These are phyloP conservation scores for Archocentrus centrarchus DNA, from an alignment of 2,113 vertebrate species.

Conservation along the genomic window DNA sequence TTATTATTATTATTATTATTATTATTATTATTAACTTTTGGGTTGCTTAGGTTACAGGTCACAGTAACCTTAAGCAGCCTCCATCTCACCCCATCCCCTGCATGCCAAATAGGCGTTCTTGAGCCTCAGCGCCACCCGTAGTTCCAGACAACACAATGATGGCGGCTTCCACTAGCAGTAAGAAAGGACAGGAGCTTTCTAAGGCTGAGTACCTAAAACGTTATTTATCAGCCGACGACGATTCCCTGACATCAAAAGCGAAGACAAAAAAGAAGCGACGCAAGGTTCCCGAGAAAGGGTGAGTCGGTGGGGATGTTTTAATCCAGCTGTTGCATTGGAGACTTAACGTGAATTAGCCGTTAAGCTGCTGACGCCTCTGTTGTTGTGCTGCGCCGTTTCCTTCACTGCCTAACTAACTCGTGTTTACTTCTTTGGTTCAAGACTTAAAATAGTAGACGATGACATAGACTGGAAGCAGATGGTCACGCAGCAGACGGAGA, in stretches of 20 bases:
- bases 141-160: slow-evolving; percentile 62
- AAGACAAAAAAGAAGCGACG: slow-evolving; percentile 78
- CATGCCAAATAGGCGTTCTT: neutral
- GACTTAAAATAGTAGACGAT: slow-evolving; percentile 96
- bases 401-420: neutral
- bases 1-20: too few species aligned
- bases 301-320: slow-evolving; percentile 1
- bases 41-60: too few species aligned
- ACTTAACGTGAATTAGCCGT: neutral
- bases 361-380: neutral
- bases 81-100: neutral
- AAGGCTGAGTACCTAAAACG: slow-evolving; percentile 84
- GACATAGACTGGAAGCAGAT: slow-evolving; percentile 90
- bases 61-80: neutral
- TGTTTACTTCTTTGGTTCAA: slow-evolving; percentile 53
- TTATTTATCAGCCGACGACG: slow-evolving; percentile 75
- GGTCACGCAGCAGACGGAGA: slow-evolving; percentile 60
- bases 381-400: neutral
- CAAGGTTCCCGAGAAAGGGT: slow-evolving; percentile 73
- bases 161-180: slow-evolving; percentile 66
- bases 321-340: neutral
- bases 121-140: slow-evolving; percentile 59
- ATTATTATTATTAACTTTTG: neutral
- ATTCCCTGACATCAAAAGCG: slow-evolving; percentile 66
- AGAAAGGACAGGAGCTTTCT: slow-evolving; percentile 63